These are phyloP conservation scores for Salminus brasiliensis DNA, from an alignment of 2,113 vertebrate species.

Conservation along the genomic window DNA sequence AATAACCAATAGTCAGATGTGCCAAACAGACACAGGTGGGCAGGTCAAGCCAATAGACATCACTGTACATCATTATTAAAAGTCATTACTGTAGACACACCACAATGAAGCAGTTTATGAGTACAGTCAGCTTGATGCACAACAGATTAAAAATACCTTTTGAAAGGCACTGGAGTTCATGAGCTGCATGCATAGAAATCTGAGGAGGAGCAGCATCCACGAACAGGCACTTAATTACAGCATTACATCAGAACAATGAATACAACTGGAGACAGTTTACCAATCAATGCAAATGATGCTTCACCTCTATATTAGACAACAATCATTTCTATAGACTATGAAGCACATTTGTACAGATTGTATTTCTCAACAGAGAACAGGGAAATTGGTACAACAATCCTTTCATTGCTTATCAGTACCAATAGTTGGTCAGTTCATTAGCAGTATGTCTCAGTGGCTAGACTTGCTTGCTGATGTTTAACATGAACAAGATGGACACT, in stretches of 20 bases:
- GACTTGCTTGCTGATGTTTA: no score
- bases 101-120: no score
- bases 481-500: no score
- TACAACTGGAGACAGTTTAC: neutral
- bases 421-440: no score
- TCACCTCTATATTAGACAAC: neutral
- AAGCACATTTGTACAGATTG: neutral
- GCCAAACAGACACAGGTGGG: neutral
- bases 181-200: neutral
- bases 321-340: neutral
- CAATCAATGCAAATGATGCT: neutral
- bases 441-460: no score
- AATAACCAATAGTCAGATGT: neutral
- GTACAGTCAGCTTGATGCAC: no score
- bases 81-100: no score
- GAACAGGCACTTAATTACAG: neutral
- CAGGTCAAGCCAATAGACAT: neutral
- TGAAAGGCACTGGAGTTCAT: no score
- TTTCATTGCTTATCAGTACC: no score
- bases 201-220: neutral
- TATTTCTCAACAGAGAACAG: neutral
- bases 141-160: no score
- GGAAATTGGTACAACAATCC: no score
- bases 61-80: neutral
- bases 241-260: neutral